Percentiles rank a stretch among this genome's conserved stretches.
Conservation (phyloP, 2,888 invertebrate genomes). For the Ethmia dodecea region DNA sequence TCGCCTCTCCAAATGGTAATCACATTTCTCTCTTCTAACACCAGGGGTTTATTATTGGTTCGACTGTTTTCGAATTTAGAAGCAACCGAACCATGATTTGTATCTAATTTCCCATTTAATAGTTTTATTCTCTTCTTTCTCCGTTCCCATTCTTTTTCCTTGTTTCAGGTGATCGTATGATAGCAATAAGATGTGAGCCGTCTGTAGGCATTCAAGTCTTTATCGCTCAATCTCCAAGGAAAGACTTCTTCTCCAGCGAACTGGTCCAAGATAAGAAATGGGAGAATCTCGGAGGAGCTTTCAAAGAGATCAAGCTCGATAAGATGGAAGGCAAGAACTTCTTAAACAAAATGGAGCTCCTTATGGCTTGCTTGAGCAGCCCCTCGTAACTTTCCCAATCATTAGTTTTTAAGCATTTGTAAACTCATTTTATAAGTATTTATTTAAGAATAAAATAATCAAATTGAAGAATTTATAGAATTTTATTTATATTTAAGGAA, state of each 20-base stretch:
- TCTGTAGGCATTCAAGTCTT: slow-evolving; percentile 93
- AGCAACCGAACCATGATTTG: too few species aligned
- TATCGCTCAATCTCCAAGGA: slow-evolving; percentile 91
- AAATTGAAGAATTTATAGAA: slow-evolving; percentile 19
- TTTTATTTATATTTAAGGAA: slow-evolving; percentile 60
- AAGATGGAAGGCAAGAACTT: slow-evolving; percentile 98
- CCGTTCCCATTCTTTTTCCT: slow-evolving; percentile 9
- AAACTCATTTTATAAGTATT: slow-evolving; percentile 11
- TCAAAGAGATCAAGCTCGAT: slow-evolving; percentile 92
- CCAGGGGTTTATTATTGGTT: too few species aligned
- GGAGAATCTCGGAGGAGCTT: slow-evolving; percentile 95
- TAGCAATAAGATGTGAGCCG: slow-evolving; percentile 94
- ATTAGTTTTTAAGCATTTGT: slow-evolving; percentile 18
- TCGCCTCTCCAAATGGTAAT: slow-evolving; percentile 91
- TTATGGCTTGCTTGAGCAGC: slow-evolving; percentile 93
- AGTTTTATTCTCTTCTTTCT: too few species aligned
- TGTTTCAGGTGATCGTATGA: slow-evolving; percentile 82
- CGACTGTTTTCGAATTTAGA: too few species aligned
- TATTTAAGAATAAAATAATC: slow-evolving; percentile 22
- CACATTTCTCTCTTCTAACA: too few species aligned
- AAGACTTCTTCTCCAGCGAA: slow-evolving; percentile 92
- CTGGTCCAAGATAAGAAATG: slow-evolving; percentile 94
- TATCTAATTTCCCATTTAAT: too few species aligned
- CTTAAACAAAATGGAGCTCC: slow-evolving; percentile 95
- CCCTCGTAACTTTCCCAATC: slow-evolving; percentile 68